A percentile compares a stretch with the other conserved stretches of the same genome.
Conservation (phyloP, 2,113 vertebrate genomes). For the Aythya baeri region DNA sequence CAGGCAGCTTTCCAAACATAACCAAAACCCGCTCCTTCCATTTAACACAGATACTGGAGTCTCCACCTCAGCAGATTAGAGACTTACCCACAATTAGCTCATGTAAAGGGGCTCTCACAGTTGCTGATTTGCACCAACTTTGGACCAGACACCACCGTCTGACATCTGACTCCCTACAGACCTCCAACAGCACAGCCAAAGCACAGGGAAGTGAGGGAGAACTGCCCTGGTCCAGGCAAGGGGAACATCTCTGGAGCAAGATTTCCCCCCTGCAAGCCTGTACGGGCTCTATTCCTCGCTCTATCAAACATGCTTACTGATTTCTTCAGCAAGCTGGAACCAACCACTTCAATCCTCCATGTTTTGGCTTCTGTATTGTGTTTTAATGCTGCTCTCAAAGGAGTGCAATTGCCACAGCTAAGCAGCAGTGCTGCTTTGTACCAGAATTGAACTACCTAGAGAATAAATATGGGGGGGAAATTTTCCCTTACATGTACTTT, state of each 20-base stretch:
- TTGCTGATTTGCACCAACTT: background rate
- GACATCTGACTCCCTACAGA: background rate
- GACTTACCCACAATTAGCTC: background rate
- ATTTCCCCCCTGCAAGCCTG: background rate
- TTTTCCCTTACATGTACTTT: background rate
- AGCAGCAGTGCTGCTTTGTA: background rate
- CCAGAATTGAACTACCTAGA: background rate
- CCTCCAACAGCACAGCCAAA: accelerated
- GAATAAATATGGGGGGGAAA: background rate
- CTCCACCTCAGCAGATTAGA: background rate
- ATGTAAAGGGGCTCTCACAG: background rate
- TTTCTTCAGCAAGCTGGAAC: background rate
- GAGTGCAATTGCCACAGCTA: accelerated
- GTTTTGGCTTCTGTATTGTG: background rate
- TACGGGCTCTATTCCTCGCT: background rate
- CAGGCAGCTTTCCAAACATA: background rate
- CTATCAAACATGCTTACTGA: accelerated
- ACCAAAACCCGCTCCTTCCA: background rate
- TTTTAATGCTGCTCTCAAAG: background rate
- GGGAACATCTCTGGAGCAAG: background rate
- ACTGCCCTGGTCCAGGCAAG: background rate
- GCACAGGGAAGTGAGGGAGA: background rate
- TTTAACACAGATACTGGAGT: background rate
- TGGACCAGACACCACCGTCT: background rate
- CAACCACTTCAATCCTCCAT: background rate